Conservation (phyloP, 1,140 invertebrate genomes). For the Cotesia typhae region DNA sequence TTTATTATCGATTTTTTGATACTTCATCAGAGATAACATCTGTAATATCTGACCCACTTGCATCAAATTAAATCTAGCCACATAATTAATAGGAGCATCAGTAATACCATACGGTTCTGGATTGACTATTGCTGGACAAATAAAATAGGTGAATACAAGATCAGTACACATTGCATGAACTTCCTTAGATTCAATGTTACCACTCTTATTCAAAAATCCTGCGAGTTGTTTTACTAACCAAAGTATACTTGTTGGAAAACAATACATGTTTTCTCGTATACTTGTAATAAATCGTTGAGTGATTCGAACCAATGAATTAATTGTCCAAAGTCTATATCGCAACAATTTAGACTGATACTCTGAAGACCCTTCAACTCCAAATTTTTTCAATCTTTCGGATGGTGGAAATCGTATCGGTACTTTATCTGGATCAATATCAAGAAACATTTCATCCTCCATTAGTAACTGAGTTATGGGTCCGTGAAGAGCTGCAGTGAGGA, state of each 20-base stretch:
- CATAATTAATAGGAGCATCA: conserved; percentile 90
- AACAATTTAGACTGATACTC: conserved; percentile 78
- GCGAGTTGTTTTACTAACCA: conserved; percentile 83
- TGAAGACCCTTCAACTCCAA: conserved; percentile 77
- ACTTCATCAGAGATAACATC: conserved; percentile 85
- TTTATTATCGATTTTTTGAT: conserved; percentile 79
- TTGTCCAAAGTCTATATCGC: conserved; percentile 79
- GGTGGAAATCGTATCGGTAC: conserved; percentile 76
- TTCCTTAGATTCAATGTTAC: conserved; percentile 71
- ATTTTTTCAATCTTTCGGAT: conserved; percentile 77
- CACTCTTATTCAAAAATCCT: conserved; percentile 73
- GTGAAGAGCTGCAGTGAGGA: conserved; percentile 91
- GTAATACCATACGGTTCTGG: conserved; percentile 96
- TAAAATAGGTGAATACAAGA: conserved; percentile 91
- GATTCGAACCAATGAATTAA: conserved; percentile 83
- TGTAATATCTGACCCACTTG: conserved; percentile 92
- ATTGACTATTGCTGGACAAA: conserved; percentile 96
- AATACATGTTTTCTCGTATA: conserved; percentile 86
- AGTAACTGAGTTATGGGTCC: conserved; percentile 92
- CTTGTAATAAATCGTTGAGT: conserved; percentile 85
- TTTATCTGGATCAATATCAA: conserved; percentile 93
- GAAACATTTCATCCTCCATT: conserved; percentile 90
- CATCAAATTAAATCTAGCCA: conserved; percentile 92
- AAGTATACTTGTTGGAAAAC: conserved; percentile 87
- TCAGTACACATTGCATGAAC: conserved; percentile 88